These are phyloP conservation scores for Drosophila stalkeri DNA, from an alignment of 2,888 invertebrate genomes.

Conservation along the genomic window DNA sequence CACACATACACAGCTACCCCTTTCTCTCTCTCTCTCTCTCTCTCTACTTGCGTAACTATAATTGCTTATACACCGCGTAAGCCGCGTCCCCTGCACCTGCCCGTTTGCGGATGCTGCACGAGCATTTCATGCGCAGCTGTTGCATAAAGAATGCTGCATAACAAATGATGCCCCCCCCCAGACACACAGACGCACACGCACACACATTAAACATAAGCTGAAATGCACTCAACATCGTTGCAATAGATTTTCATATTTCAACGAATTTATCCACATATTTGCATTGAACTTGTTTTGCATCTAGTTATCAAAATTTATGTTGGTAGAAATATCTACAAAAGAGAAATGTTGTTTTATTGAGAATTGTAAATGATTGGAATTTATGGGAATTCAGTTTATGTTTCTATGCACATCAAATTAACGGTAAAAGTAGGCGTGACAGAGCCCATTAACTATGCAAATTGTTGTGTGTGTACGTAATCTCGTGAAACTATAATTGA, in stretches of 20 bases:
- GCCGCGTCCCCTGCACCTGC: conserved; percentile 14
- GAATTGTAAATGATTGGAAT: background rate
- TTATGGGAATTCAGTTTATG: background rate
- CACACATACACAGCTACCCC: background rate
- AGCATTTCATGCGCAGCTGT: conserved; percentile 38
- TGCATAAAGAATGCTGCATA: conserved; percentile 50
- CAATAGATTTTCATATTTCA: background rate
- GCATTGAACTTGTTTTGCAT: background rate
- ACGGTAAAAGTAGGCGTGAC: background rate
- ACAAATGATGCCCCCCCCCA: background rate
- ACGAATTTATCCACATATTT: background rate
- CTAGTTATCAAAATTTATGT: background rate
- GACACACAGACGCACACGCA: background rate
- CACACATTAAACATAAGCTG: background rate
- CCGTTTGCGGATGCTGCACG: conserved; percentile 50
- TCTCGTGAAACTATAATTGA: background rate
- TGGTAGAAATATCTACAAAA: background rate
- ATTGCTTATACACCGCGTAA: conserved; percentile 71
- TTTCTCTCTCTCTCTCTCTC: conserved; percentile 1
- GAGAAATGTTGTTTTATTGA: background rate
- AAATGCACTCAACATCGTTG: background rate
- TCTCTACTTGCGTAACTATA: conserved; percentile 53
- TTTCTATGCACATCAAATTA: background rate
- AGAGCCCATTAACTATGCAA: background rate
- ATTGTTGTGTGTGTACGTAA: background rate